Evolutionary conservation across 2,113 vertebrate species (phyloP).

Genomic region (Rhabdomys dilectus): DNA sequence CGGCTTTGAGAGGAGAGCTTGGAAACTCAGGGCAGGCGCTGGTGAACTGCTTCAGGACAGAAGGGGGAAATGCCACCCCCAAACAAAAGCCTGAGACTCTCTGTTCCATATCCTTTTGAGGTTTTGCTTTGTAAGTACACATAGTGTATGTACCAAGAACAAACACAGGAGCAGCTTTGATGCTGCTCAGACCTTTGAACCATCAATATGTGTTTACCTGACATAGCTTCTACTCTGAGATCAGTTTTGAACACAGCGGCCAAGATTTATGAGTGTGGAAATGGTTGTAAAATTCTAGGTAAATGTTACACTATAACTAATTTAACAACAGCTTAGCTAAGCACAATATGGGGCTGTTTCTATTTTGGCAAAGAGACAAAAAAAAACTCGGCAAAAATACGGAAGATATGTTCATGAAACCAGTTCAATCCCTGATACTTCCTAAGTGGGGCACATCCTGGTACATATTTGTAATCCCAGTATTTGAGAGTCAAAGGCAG

Average conservation of each 20-base stretch:
- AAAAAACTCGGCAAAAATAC: not conserved
- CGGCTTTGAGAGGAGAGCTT: not conserved
- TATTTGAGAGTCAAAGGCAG: not conserved
- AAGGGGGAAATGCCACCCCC: conserved; percentile 41
- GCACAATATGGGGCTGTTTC: not conserved
- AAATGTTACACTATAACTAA: conserved; percentile 60
- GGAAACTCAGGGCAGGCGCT: not conserved
- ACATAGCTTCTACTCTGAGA: conserved; percentile 13
- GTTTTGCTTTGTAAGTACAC: conserved; percentile 29
- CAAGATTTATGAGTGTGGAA: conserved; percentile 59
- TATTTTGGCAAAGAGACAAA: not conserved
- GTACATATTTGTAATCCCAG: not conserved
- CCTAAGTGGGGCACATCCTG: not conserved
- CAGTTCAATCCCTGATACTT: not conserved
- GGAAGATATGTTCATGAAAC: not conserved
- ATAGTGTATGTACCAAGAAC: not conserved
- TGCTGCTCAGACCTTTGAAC: conserved; percentile 56
- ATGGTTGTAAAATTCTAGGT: conserved; percentile 61
- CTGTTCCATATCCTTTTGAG: not conserved
- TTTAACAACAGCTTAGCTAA: conserved; percentile 38
- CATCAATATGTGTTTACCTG: not conserved
- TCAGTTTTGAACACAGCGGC: conserved; percentile 17
- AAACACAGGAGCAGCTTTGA: conserved; percentile 44
- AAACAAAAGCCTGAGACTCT: not conserved
- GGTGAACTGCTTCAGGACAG: not conserved